phyloP scores from a whole-genome alignment of 2,888 invertebrate genomes.

The Heliconius ismenius region DNA sequence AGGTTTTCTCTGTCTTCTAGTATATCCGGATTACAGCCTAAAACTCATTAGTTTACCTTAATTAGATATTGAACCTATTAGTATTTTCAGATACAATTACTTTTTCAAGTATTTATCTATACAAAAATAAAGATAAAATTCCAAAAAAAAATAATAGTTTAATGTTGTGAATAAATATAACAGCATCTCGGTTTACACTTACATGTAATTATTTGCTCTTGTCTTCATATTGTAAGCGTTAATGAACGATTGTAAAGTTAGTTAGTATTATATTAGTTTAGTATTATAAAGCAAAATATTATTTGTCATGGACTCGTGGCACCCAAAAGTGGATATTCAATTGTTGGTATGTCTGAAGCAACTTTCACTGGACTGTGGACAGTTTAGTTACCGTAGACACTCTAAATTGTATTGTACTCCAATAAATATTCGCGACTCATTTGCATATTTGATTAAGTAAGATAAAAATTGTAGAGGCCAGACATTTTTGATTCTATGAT shows the following conservation, averaged over 20 bases:
- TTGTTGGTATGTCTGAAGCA: conserved; percentile 43
- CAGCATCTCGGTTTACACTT: neutral
- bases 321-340: conserved; percentile 47
- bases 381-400: conserved; percentile 25
- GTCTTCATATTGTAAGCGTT: conserved; percentile 2
- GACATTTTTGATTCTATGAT: neutral
- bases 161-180: neutral
- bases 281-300: conserved; percentile 43
- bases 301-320: conserved; percentile 34
- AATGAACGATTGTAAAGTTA: conserved; percentile 6
- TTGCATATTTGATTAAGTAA: conserved; percentile 3
- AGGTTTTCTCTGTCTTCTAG: no score
- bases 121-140: neutral
- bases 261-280: neutral
- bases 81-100: neutral
- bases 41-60: no score
- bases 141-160: neutral
- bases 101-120: neutral
- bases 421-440: conserved; percentile 4
- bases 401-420: conserved; percentile 13
- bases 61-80: neutral
- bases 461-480: neutral
- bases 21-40: no score
- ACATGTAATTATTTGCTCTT: conserved; percentile 7
- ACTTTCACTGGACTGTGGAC: conserved; percentile 34